Evolutionary conservation across 2,797 vertebrate species (phyloP).

Genomic region (Phalloptychus januarius): DNA sequence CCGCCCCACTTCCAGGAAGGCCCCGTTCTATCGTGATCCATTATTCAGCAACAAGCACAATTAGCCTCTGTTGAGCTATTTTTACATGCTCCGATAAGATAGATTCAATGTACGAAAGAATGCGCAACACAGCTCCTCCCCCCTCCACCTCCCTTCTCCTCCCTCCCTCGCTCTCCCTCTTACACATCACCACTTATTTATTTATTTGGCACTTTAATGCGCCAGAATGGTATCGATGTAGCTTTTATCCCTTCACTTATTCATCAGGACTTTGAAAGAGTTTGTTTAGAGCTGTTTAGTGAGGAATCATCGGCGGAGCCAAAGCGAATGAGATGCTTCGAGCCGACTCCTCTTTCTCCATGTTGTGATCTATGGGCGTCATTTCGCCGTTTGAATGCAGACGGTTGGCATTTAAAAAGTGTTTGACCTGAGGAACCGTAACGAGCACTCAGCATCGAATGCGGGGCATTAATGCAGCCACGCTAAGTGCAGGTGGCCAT

Average conservation of each 20-base stretch:
- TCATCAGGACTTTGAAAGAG: conserved; percentile 75
- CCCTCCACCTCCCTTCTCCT: background rate
- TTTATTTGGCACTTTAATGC: conserved; percentile 79
- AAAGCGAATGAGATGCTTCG: conserved; percentile 41
- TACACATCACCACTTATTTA: conserved; percentile 77
- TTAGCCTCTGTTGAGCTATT: conserved; percentile 81
- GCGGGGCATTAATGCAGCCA: conserved; percentile 48
- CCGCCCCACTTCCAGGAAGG: conserved; percentile 80
- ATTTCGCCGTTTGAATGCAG: conserved; percentile 59
- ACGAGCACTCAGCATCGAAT: conserved; percentile 63
- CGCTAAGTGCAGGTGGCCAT: conserved; percentile 62
- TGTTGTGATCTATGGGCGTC: conserved; percentile 48
- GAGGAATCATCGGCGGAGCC: conserved; percentile 55
- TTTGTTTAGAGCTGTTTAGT: conserved; percentile 79
- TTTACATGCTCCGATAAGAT: conserved; percentile 78
- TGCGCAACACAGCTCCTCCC: conserved; percentile 44
- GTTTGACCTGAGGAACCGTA: conserved; percentile 66
- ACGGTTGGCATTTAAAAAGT: conserved; percentile 57
- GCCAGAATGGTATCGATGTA: conserved; percentile 77
- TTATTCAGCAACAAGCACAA: conserved; percentile 85
- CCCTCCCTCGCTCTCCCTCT: conserved; percentile 17
- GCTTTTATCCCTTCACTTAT: conserved; percentile 81
- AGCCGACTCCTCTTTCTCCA: conserved; percentile 51
- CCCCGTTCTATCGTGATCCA: conserved; percentile 79
- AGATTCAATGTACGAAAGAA: conserved; percentile 79